Evolutionary conservation across 2,888 invertebrate genomes (phyloP).

Genomic region (Tuberolachnus salignus): DNA sequence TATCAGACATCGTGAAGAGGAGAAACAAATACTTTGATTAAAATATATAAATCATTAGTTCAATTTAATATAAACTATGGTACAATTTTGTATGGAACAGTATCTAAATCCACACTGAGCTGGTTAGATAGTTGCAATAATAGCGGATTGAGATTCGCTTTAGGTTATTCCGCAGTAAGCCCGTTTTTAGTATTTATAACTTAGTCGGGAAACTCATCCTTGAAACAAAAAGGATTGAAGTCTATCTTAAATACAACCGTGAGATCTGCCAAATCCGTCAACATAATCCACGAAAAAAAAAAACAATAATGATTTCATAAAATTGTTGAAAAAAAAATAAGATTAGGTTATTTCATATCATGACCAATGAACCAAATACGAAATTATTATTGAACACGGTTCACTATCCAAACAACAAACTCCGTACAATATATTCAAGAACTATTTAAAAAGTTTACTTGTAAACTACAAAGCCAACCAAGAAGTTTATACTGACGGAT

Average conservation of each 20-base stretch:
- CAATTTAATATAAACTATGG: background rate
- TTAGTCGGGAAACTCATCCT: background rate
- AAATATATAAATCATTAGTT: background rate
- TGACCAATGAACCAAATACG: background rate
- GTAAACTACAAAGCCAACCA: background rate
- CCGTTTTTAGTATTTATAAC: background rate
- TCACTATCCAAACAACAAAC: background rate
- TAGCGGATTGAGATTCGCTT: background rate
- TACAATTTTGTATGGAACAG: background rate
- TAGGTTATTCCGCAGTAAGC: background rate
- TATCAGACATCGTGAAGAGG: background rate
- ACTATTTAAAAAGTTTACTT: background rate
- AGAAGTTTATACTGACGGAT: background rate
- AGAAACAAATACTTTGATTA: background rate
- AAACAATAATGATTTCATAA: background rate
- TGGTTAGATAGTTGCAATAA: background rate
- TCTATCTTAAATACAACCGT: background rate
- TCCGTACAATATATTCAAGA: background rate
- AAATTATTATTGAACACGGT: background rate
- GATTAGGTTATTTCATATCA: background rate
- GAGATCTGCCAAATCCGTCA: background rate
- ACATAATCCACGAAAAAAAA: background rate
- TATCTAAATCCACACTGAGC: background rate
- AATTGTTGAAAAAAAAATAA: background rate
- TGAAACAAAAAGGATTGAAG: background rate